Conservation (phyloP, 2,113 vertebrate species). For the Ptychochromis oligacanthus region DNA sequence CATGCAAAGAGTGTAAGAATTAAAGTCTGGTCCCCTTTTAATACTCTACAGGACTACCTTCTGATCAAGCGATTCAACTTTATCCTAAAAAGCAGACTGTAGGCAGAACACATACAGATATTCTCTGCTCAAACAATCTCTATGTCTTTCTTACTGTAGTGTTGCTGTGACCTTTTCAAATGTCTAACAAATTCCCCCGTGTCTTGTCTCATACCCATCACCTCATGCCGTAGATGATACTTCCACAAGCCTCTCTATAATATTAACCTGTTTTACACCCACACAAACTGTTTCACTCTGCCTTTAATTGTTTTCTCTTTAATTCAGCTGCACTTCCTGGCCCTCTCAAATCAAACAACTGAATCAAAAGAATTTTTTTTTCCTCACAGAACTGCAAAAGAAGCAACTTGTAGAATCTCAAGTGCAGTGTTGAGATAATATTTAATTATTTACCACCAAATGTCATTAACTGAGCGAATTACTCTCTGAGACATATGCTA, state of each 20-base stretch:
- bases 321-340: neutral
- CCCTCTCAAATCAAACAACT: neutral
- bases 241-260: neutral
- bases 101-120: neutral
- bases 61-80: neutral
- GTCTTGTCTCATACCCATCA: constrained; percentile 6
- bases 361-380: neutral
- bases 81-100: neutral
- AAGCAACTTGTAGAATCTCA: constrained; percentile 6
- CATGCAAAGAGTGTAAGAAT: neutral
- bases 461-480: constrained; percentile 26
- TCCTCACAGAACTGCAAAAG: neutral
- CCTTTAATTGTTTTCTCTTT: neutral
- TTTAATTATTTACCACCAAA: constrained; percentile 29
- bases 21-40: neutral
- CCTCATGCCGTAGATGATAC: constrained; percentile 18
- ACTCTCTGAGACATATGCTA: constrained; percentile 1
- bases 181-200: constrained; percentile 32
- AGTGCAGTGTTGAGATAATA: neutral
- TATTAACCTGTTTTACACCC: constrained; percentile 31
- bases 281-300: neutral
- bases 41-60: neutral
- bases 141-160: neutral
- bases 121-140: neutral
- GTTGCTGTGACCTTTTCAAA: constrained; percentile 44